Evolutionary conservation across 1,140 invertebrate genomes (phyloP).

Genomic region (Pseudomyrmex cubaensis): DNA sequence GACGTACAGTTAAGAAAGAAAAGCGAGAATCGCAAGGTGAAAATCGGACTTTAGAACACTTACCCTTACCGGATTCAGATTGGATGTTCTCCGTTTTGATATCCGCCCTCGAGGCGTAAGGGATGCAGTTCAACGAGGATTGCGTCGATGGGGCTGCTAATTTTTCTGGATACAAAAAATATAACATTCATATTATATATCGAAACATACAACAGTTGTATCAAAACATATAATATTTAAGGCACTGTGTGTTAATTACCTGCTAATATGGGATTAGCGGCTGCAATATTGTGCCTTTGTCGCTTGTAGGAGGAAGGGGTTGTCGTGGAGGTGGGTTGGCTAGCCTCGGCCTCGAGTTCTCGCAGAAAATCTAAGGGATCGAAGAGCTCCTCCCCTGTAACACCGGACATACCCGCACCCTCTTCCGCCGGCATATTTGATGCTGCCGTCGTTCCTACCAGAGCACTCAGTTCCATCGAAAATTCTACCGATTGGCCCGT

Average conservation of each 20-base stretch:
- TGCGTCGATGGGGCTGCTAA: constrained; percentile 84
- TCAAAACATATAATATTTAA: no score
- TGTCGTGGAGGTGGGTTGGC: constrained; percentile 83
- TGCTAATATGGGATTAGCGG: constrained; percentile 92
- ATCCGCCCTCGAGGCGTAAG: constrained; percentile 82
- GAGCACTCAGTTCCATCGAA: constrained; percentile 83
- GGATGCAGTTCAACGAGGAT: constrained; percentile 78
- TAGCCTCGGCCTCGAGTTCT: constrained; percentile 83
- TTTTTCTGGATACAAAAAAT: constrained; percentile 79
- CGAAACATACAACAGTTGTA: no score
- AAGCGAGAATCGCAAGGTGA: neutral
- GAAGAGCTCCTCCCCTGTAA: constrained; percentile 80
- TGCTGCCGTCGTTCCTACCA: constrained; percentile 80
- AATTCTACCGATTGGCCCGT: constrained; percentile 83
- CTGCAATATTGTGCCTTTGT: constrained; percentile 92
- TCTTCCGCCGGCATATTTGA: constrained; percentile 77
- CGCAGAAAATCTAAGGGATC: constrained; percentile 83
- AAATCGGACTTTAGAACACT: constrained; percentile 36
- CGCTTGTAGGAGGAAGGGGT: constrained; percentile 85
- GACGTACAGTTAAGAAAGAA: neutral
- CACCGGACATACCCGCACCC: constrained; percentile 74
- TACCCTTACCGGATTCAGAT: constrained; percentile 84
- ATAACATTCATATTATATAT: no score
- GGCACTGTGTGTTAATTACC: constrained; percentile 80
- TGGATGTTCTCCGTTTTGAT: constrained; percentile 85